These are phyloP conservation scores for Lophotriccus pileatus DNA, from an alignment of 2,797 vertebrate species.

Conservation along the genomic window DNA sequence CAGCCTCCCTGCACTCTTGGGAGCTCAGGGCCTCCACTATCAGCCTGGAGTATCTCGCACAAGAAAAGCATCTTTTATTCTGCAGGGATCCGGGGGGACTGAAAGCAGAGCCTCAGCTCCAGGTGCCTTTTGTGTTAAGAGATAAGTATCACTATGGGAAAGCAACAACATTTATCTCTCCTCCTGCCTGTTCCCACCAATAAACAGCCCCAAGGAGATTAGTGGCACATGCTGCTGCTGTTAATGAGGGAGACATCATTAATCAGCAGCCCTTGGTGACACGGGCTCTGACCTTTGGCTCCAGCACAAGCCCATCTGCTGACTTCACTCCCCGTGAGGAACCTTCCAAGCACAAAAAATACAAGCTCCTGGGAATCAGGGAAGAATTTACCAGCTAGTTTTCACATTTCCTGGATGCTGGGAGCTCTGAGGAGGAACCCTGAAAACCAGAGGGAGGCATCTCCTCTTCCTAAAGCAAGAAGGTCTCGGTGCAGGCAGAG, in stretches of 20 bases:
- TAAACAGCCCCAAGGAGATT: not conserved
- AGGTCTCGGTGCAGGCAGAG: not conserved
- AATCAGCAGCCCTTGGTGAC: not conserved
- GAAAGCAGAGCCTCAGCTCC: not conserved
- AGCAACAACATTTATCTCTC: not conserved
- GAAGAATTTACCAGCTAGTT: not conserved
- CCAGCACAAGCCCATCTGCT: not conserved
- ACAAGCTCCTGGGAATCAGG: not conserved
- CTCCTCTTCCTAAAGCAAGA: not conserved
- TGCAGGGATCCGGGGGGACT: not conserved
- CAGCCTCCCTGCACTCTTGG: not conserved
- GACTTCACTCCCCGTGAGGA: not conserved
- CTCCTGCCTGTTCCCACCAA: not conserved
- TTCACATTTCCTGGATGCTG: not conserved
- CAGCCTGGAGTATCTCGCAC: not conserved
- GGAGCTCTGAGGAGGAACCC: not conserved
- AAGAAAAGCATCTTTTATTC: not conserved
- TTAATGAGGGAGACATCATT: slow-evolving; percentile 2
- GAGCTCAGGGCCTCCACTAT: not conserved
- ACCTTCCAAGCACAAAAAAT: not conserved
- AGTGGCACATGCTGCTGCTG: not conserved
- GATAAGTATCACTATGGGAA: slow-evolving; percentile 1
- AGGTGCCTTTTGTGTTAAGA: not conserved
- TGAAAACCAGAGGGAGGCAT: not conserved
- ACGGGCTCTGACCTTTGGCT: not conserved